phyloP scores from a whole-genome alignment of 1,140 invertebrate species.

The Drosophila funebris region DNA sequence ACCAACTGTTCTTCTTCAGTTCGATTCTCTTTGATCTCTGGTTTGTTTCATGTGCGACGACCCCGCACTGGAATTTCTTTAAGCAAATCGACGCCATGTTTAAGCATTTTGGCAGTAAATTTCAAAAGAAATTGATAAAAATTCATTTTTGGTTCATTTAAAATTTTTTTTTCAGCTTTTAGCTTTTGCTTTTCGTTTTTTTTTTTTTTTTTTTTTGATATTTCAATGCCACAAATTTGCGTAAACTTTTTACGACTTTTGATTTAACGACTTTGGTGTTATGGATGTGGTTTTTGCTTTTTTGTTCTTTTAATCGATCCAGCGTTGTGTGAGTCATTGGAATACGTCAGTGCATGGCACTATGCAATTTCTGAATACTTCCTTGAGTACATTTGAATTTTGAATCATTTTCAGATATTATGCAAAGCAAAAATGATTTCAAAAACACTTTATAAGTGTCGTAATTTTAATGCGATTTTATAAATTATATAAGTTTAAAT shows the following conservation, averaged over 20 bases:
- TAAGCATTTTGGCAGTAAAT: conserved; percentile 82
- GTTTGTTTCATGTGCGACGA: conserved; percentile 63
- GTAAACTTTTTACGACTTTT: conserved; percentile 64
- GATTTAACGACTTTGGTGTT: conserved; percentile 67
- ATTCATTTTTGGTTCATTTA: conserved; percentile 49
- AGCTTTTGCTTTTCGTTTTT: background rate
- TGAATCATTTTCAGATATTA: conserved; percentile 28
- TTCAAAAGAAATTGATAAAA: conserved; percentile 82
- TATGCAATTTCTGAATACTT: conserved; percentile 33
- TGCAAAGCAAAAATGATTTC: background rate
- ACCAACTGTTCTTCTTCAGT: background rate
- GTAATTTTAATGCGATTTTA: no score
- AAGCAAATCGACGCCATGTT: conserved; percentile 81
- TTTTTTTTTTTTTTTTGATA: conserved; percentile 21
- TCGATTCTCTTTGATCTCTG: conserved; percentile 68
- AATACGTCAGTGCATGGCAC: conserved; percentile 28
- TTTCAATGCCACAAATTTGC: conserved; percentile 64
- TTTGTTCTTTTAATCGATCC: conserved; percentile 10
- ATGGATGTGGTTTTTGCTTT: conserved; percentile 22
- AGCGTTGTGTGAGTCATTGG: conserved; percentile 23
- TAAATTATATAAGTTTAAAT: no score
- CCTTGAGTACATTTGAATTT: conserved; percentile 33
- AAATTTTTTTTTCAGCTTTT: background rate
- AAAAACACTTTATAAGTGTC: no score
- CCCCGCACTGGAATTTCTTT: conserved; percentile 71